Evolutionary conservation across 37 sponge, comb jelly and placozoan species (phyloP).

Genomic region (Eunapius fragilis): DNA sequence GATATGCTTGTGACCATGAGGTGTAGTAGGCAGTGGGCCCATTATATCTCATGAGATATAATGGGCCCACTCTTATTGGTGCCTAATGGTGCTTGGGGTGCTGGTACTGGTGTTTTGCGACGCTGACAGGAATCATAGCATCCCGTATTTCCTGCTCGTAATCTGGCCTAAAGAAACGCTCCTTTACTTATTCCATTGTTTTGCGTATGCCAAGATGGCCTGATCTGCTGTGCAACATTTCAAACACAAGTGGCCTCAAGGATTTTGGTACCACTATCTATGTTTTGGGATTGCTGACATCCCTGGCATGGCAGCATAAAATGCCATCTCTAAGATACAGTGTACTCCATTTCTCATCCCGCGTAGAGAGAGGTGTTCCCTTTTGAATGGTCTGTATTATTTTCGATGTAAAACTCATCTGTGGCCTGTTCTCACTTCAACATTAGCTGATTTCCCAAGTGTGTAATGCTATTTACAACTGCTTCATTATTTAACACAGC

Average conservation of each 20-base stretch:
- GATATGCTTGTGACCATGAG: slow-evolving; percentile 14
- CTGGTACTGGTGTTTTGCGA: slow-evolving; percentile 10
- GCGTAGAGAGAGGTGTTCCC: no score
- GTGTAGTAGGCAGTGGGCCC: slow-evolving; percentile 25
- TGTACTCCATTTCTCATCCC: no score
- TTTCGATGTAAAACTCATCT: no score
- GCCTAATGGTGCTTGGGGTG: slow-evolving; percentile 16
- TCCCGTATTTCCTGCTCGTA: not conserved
- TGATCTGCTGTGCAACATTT: not conserved
- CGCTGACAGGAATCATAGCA: not conserved
- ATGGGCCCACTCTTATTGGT: not conserved
- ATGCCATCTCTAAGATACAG: no score
- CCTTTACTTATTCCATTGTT: slow-evolving; percentile 9
- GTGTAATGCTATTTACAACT: not conserved
- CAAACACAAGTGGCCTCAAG: no score
- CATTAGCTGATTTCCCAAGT: not conserved
- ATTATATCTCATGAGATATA: slow-evolving; percentile 19
- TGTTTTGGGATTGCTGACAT: no score
- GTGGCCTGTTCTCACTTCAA: not conserved
- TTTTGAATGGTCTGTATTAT: no score
- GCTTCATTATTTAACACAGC: no score
- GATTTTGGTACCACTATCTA: no score
- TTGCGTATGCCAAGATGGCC: slow-evolving; percentile 28
- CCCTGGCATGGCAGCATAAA: no score
- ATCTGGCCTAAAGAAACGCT: slow-evolving; percentile 24